Conservation (phyloP, 1,140 invertebrate species). For the Ladona fulva region DNA sequence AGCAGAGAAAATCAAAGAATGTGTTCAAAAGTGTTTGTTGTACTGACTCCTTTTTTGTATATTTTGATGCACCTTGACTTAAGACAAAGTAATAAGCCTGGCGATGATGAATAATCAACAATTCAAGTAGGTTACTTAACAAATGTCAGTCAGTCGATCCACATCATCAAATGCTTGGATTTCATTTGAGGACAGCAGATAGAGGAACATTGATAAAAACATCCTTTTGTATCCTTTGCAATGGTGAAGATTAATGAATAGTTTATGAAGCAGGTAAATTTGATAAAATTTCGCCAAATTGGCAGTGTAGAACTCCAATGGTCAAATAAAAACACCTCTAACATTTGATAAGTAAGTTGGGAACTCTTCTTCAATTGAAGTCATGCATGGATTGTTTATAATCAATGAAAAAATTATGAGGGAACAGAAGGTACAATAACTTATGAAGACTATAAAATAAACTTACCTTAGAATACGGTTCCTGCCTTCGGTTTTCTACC, state of each 20-base stretch:
- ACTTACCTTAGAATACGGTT: conserved; percentile 40
- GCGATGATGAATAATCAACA: neutral
- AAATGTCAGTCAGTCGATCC: conserved; percentile 4
- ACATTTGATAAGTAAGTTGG: neutral
- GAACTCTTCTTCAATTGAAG: no score
- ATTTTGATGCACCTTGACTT: neutral
- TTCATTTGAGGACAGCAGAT: neutral
- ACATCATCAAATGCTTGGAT: neutral
- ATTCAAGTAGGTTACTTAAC: neutral
- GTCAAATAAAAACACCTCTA: neutral
- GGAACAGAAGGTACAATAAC: no score
- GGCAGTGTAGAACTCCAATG: neutral
- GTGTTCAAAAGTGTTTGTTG: neutral
- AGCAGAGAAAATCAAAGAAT: neutral
- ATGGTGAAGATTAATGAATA: neutral
- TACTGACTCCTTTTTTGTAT: neutral
- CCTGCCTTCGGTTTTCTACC: conserved; percentile 37
- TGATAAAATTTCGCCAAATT: neutral
- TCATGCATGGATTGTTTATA: no score
- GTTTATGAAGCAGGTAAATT: neutral
- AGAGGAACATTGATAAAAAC: neutral
- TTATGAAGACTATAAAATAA: neutral
- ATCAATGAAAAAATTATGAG: no score
- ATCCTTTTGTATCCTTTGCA: neutral
- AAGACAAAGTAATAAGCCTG: neutral